Evolutionary conservation across 92 coral and sea anemone genomes (phyloP).

Genomic region (Paramuricea clavata): DNA sequence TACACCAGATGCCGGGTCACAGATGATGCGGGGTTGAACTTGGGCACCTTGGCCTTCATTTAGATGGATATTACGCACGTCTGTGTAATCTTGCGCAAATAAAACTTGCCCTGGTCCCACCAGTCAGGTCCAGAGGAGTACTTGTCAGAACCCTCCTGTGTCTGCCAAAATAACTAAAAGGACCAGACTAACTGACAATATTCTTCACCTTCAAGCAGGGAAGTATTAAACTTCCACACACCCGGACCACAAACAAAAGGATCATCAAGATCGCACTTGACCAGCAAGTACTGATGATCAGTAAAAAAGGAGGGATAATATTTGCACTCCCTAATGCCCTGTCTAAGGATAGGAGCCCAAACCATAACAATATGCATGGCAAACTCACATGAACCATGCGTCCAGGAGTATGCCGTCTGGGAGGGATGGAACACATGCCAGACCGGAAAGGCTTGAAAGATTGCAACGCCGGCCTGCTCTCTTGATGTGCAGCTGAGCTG

Average conservation of each 20-base stretch:
- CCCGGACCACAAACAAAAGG: conserved; percentile 12
- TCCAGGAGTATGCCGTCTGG: conserved; percentile 42
- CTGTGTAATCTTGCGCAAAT: too few relatives aligned
- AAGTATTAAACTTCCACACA: conserved; percentile 41
- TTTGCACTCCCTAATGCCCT: neutral
- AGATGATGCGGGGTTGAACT: neutral
- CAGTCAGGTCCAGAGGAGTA: conserved; percentile 38
- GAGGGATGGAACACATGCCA: conserved; percentile 68
- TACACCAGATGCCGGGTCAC: neutral
- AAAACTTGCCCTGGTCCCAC: conserved; percentile 54
- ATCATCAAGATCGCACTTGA: neutral
- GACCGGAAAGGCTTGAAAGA: conserved; percentile 44
- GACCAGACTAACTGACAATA: conserved; percentile 36
- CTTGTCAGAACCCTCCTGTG: too few relatives aligned
- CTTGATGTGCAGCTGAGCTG: neutral
- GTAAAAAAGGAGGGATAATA: conserved; percentile 32
- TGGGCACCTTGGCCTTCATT: too few relatives aligned
- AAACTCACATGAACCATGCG: conserved; percentile 18
- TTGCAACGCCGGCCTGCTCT: neutral
- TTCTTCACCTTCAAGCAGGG: conserved; percentile 29
- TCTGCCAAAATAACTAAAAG: too few relatives aligned
- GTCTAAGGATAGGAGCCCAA: conserved; percentile 40
- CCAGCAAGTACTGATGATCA: conserved; percentile 39
- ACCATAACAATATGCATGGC: conserved; percentile 67
- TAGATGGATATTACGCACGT: too few relatives aligned